Evolutionary conservation across 2,113 vertebrate genomes (phyloP), one percentile per base, ranked within the genome.

Genomic region (Tyrannus savana): DNA sequence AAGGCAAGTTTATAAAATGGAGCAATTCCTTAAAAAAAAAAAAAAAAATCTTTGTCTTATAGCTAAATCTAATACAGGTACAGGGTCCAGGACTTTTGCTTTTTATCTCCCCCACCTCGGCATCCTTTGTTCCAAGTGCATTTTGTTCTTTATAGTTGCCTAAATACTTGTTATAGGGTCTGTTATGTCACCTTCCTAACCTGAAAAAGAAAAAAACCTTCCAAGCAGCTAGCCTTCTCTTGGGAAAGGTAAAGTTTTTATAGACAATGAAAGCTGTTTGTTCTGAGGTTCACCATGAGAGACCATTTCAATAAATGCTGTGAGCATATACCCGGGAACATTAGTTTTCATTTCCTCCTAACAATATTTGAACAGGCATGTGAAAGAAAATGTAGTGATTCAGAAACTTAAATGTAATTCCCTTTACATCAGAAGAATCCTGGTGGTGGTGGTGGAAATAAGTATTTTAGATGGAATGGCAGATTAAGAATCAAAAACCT

Each of bases 231-330:
- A 82, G 53, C 1, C 31, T 84, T 46, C 31, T 55, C 37, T 44
- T 44, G 28, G 35, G 60, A 89, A 92, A 91, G 6, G 37, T 59
- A 58, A 81, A 71, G 31, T 52, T 93, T 66, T 90, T 83, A 89
- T 1, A 76, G 27, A 66, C 35, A 13, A 87, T 47, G 58, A 91
- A 82, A 97, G 52, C 52, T 82, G 14, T 47, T 93, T 72, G 30
- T 90, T 94, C 63, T 28, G 17, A 91, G 37, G 41, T 94, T 87
- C 85, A 71, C 64, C 84, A n/a, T 80, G 68, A 93, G 55, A 94
- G 46, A 73, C 23, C 9, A 35, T 90, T 68, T 91, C 87, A 93
- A n/a, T 79, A 94, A 79, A 69, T 82, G 25, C 28, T 88, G 63
- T 31, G 12, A 95, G 62, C 7, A 27, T 17, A 8, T 24, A 85